Evolutionary conservation across 2,113 vertebrate species (phyloP), one percentile per base, ranked within the genome.

Genomic region (Anas platyrhynchos): DNA sequence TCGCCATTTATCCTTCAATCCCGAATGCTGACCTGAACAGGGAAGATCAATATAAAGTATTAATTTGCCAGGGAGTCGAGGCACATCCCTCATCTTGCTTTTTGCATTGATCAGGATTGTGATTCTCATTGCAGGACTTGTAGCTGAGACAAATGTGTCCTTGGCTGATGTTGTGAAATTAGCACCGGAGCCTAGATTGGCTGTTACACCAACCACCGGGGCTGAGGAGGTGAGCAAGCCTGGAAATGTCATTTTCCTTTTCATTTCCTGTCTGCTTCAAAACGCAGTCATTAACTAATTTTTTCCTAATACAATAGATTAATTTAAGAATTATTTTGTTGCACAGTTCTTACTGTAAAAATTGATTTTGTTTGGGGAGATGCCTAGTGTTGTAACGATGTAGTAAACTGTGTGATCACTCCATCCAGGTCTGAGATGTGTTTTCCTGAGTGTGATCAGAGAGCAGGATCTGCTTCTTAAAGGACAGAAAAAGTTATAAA

Each of bases 131-230:
- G 88, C 91, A 99, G 99, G 98, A 31, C 94, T 98, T 61, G 92
- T 95, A 18, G 98, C 97, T 72, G 98, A 98, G 61, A 94, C 63
- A 6, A 97, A 97, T 36, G 54, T 97, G 67, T 92, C 98, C 87
- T 99, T 99, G 82, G 86, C 94, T 48, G 98, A 99, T 23, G 95
- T 94, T 2, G 93, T 99, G 95, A 98, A 98, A 91, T 97, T 94
- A 63, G 98, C 98, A 31, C 97, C 98, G 0, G 96, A 97, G 27
- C 98, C 99, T 32, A 98, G 93, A 41, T 90, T 99, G 52, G 98
- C 97, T 34, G 98, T 97, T 22, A 98, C 92, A 3, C 99, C 99
- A 1, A 77, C 96, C 0, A 73, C 96, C 1, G 91, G 97, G 68
- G 98, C 98, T 13, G 90, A 97, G 80, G 95, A 99, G 99, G 99